Percentiles rank a stretch among this genome's conserved stretches.
Conservation (phyloP, 2,113 vertebrate genomes). For the Polyodon spathula region DNA sequence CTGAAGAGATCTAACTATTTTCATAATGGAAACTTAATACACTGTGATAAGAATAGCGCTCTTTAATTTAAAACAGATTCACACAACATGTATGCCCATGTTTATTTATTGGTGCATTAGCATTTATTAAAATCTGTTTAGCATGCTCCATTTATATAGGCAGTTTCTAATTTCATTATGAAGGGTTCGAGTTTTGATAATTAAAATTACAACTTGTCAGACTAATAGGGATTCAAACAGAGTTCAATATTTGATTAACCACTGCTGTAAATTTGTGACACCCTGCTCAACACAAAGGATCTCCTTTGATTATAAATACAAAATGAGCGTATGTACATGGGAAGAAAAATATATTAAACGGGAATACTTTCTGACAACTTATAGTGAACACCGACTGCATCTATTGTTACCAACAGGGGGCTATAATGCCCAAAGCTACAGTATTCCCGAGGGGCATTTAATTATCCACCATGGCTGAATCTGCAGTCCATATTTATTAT, state of each 20-base stretch:
- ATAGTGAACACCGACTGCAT: too few relatives aligned
- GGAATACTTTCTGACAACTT: too few relatives aligned
- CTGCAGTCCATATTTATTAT: too few relatives aligned
- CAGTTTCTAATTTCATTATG: conserved; percentile 18
- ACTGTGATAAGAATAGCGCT: conserved; percentile 5
- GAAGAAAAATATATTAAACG: too few relatives aligned
- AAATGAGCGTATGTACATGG: too few relatives aligned
- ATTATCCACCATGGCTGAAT: too few relatives aligned
- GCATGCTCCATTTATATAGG: conserved; percentile 9
- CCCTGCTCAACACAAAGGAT: conserved; percentile 12
- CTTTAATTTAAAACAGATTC: conserved; percentile 20
- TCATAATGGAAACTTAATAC: conserved; percentile 19
- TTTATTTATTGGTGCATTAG: conserved; percentile 20
- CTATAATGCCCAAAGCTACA: too few relatives aligned
- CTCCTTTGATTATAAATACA: not conserved
- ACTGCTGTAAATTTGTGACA: conserved; percentile 16
- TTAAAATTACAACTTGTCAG: conserved; percentile 15
- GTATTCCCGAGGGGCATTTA: too few relatives aligned
- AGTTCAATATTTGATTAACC: conserved; percentile 17
- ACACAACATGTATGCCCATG: conserved; percentile 16
- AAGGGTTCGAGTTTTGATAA: conserved; percentile 14
- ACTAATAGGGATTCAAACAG: conserved; percentile 15
- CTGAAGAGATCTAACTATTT: not conserved
- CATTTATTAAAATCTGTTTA: conserved; percentile 22
- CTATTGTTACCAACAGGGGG: too few relatives aligned